phyloP scores from a whole-genome alignment of 1,140 invertebrate genomes.

The Drosophila asahinai region DNA sequence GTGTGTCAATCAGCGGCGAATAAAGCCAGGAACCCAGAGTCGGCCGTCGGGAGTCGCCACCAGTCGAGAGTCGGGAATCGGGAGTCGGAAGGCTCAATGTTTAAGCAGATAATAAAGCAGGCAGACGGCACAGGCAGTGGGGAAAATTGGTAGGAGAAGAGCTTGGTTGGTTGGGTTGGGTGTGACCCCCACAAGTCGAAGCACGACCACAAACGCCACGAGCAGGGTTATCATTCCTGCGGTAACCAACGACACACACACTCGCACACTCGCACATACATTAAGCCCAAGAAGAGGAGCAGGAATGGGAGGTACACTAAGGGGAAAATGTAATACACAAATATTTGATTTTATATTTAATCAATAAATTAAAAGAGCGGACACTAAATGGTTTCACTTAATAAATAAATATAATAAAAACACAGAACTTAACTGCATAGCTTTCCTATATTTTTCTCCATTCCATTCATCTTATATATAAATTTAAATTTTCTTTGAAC shows the following conservation, averaged over 20 bases:
- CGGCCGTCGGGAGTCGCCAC: slow-evolving; percentile 3
- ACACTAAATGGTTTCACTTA: too few relatives aligned
- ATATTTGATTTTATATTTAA: too few relatives aligned
- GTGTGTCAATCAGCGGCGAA: slow-evolving; percentile 79
- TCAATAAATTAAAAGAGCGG: too few relatives aligned
- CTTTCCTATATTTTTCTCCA: too few relatives aligned
- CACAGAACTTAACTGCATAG: too few relatives aligned
- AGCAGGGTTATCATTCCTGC: slow-evolving; percentile 78
- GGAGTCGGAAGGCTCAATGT: slow-evolving; percentile 63
- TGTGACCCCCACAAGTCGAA: slow-evolving; percentile 15
- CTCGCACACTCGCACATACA: slow-evolving; percentile 15
- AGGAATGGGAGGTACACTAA: slow-evolving; percentile 14
- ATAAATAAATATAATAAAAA: too few relatives aligned
- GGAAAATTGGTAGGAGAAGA: background rate
- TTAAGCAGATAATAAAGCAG: slow-evolving; percentile 81
- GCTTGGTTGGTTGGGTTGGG: background rate
- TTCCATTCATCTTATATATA: background rate
- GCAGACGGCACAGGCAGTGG: slow-evolving; percentile 12
- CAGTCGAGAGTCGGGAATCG: slow-evolving; percentile 20
- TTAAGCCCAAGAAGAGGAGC: slow-evolving; percentile 18
- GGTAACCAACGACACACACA: slow-evolving; percentile 65
- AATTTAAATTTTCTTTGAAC: too few relatives aligned
- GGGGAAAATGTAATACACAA: background rate
- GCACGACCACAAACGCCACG: slow-evolving; percentile 49
- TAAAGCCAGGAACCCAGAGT: slow-evolving; percentile 47